Evolutionary conservation across 37 sponge, comb jelly and placozoan species (phyloP), one percentile per base, ranked within the genome.

Genomic region (Diacarnus erythraeanus): DNA sequence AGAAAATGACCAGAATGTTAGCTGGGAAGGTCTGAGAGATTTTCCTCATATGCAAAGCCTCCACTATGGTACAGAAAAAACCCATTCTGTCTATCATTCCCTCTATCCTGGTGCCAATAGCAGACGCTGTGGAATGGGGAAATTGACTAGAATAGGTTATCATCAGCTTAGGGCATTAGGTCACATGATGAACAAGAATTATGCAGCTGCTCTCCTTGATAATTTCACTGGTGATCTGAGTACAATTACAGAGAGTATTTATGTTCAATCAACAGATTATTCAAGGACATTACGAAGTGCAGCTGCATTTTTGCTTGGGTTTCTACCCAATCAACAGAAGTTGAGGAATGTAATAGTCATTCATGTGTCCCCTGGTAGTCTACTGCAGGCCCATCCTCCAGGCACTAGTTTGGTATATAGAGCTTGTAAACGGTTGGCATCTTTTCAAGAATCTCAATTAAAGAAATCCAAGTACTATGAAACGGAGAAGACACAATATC

Each of bases 201-300:
- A 90, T 34, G 26, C 71, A 35, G 33, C 51, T 31, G 1, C 34
- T 6, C 34, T 74, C 2, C 41, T 71, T 40, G 38, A 70, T 12
- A 56, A 51, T 51, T 25, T 81, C 33, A 57, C 40, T 1, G 2
- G 3, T n/a, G 17, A 5, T 10, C 54, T 12, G 2, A 25, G 56
- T 1, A 29, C 42, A 57, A 27, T 27, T 22, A n/a, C n/a, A n/a
- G 30, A 41, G 2, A 20, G 54, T 9, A 25, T 90, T 18, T 85
- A 75, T 63, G 74, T 85, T 0, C 90, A 90, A 23, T 75, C 73
- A 2, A 90, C 90, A n/a, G 59, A 85, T 25, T 64, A 38, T 36
- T 74, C 40, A 10, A 77, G 86, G 40, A 85, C 90, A 2, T 64
- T 79, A 15, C 78, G 69, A 35, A 90, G 90, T 85, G 82, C 82